Base-by-base conservation (phyloP, 2,113 vertebrate genomes). In the Oxygymnocypris stewartii region DNA sequence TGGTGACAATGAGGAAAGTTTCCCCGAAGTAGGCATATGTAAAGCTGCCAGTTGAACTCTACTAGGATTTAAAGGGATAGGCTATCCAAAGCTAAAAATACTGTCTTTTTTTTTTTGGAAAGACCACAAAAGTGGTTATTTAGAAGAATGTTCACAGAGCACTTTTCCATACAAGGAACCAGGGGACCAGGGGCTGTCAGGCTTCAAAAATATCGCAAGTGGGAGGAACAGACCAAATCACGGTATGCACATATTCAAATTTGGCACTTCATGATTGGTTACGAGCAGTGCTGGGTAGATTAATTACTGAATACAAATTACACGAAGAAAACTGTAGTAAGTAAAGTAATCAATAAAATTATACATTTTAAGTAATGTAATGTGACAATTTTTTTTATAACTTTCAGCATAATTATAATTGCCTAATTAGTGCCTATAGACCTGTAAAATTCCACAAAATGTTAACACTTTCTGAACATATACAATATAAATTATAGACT, bases 61-160 rank as follows among this genome's bases (percentile, higher is more conserved):
- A 28, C 59, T 69, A 42, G 78, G 78, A 61, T 40, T 80, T 80
- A 80, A 80, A 80, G 78, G 35, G 12, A 40, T 14, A 79, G 54
- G 40, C 37, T 3, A 2, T 16, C 8, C 8, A 23, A 40, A 59
- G 20, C 37, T 71, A 73, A 40, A 73, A 73, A 73, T 37, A 23
- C 49, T 61, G 10, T 14, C 6, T 8, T 23, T 4, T 49, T 51
- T 28, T 14, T 61, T n/a, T n/a, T n/a, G n/a, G 51, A 12, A 13
- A 61, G 20, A 25, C 16, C 31, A n/a, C 35, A 35, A 23, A 57
- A 57, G 10, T 14, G 12, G 10, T 12, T 59, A 31, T 79, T 37
- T 23, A 73, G 35, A 23, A 23, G 37, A 73, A 73, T 42, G 69
- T 42, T 73, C 35, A 12, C 31, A 42, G 37, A 23, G 3, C 9